A percentile compares a stretch with the other conserved stretches of the same genome.
These are phyloP conservation scores for Aleiodes leptofemur DNA, from an alignment of 2,888 invertebrate species.

Conservation along the genomic window DNA sequence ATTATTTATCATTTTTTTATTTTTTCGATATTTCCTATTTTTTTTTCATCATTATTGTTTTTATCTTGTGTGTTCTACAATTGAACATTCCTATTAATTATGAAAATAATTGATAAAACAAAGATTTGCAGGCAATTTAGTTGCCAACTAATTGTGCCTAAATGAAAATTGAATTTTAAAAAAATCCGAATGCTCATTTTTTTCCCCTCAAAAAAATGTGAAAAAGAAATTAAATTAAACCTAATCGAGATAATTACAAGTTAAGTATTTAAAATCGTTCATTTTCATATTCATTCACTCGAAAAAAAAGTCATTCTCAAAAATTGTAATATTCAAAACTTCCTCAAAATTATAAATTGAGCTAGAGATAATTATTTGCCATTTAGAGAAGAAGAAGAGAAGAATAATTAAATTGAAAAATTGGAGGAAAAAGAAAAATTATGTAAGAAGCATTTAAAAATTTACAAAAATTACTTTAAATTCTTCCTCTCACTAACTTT, in stretches of 20 bases:
- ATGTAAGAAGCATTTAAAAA: conserved; percentile 14
- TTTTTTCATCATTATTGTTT: too few relatives aligned
- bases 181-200: neutral
- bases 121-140: too few relatives aligned
- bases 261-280: conserved; percentile 2
- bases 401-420: conserved; percentile 13
- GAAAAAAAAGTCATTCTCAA: neutral
- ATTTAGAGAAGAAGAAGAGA: neutral
- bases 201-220: neutral
- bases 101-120: too few relatives aligned
- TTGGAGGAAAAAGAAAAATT: conserved; percentile 2
- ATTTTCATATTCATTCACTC: neutral
- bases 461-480: conserved; percentile 2
- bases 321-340: neutral
- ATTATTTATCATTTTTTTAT: too few relatives aligned
- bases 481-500: conserved; percentile 27
- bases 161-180: neutral
- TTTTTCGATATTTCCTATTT: too few relatives aligned
- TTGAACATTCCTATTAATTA: too few relatives aligned
- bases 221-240: conserved; percentile 4
- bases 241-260: conserved; percentile 2
- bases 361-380: neutral
- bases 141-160: too few relatives aligned
- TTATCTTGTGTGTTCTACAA: too few relatives aligned
- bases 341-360: conserved; percentile 11